Base-by-base conservation (phyloP, 2,888 invertebrate species). In the Arrhopalites spinosus region DNA sequence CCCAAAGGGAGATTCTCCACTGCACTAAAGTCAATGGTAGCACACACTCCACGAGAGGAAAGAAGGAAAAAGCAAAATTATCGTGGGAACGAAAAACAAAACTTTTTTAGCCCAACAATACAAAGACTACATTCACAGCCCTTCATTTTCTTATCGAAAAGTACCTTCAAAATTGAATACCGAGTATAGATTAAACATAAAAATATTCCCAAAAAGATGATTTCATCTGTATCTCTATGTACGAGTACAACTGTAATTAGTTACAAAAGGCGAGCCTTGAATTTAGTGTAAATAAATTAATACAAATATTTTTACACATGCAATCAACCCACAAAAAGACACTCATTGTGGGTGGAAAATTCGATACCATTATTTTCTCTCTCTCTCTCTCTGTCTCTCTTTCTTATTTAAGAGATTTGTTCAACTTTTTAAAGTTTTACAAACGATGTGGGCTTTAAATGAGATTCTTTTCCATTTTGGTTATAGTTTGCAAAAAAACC, bases 61-160 rank as follows among this genome's bases (percentile, higher is more conserved):
- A 20, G 1, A n/a, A 2, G 5, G 11, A 29, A 53, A 30, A 68
- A 53, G 69, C 30, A 56, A 69, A 56, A 69, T 69, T 53, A 69
- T 69, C 69, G 69, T 69, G 69, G 69, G 69, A 69, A 69, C 69
- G 53, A 20, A 53, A 30, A n/a, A 11, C 5, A 36, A 36, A 36
- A 36, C 36, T 36, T 36, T 36, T 36, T 11, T 3, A 36, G n/a
- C n/a, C n/a, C 36, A 36, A 3, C 36, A 36, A 3, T 11, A 36
- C 36, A 36, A 36, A 7, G 11, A 36, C 36, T 7, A 7, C 36
- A 36, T 36, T 11, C 11, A 3, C 36, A 3, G 3, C 36, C 36
- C 36, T 36, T 11, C 36, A 3, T 36, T 11, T 36, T 11, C 36
- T 11, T 36, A 36, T 36, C 11, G 36, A 11, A 36, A 36, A 36